Percentiles rank a stretch among this genome's conserved stretches.
Conservation (phyloP, 2,113 vertebrate species). For the Sturnus vulgaris region DNA sequence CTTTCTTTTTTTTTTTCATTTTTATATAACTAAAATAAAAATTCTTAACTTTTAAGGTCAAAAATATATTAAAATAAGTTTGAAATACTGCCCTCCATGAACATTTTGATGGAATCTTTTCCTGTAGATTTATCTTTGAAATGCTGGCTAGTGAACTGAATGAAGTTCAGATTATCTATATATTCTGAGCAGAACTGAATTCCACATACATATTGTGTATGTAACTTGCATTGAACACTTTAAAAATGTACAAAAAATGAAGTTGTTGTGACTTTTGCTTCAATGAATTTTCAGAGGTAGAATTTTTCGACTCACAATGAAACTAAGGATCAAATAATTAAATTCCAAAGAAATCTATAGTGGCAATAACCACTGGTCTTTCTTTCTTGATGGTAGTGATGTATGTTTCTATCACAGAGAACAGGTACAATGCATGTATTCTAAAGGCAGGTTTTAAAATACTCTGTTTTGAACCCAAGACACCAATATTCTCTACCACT, state of each 20-base stretch:
- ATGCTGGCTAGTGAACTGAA: not conserved
- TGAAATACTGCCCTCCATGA: not conserved
- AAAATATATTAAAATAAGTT: not conserved
- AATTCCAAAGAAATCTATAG: not conserved
- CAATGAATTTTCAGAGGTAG: not conserved
- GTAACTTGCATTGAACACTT: not conserved
- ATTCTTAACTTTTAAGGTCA: not conserved
- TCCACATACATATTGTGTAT: not conserved
- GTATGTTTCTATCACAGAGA: not conserved
- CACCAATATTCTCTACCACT: not conserved
- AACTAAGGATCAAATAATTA: not conserved
- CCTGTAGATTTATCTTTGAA: not conserved
- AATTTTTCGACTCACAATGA: not conserved
- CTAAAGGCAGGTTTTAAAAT: not conserved
- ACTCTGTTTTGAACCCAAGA: not conserved
- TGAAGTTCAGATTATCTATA: not conserved
- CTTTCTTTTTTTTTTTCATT: not conserved
- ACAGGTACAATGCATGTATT: not conserved
- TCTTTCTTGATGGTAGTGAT: not conserved
- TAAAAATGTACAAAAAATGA: not conserved
- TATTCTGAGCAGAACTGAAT: not conserved
- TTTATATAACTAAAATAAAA: not conserved
- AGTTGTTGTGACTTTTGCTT: not conserved
- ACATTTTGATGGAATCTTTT: not conserved
- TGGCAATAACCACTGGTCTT: not conserved